Evolutionary conservation across 2,113 vertebrate genomes (phyloP), one percentile per base, ranked within the genome.

Genomic region (Nettapus auritus): DNA sequence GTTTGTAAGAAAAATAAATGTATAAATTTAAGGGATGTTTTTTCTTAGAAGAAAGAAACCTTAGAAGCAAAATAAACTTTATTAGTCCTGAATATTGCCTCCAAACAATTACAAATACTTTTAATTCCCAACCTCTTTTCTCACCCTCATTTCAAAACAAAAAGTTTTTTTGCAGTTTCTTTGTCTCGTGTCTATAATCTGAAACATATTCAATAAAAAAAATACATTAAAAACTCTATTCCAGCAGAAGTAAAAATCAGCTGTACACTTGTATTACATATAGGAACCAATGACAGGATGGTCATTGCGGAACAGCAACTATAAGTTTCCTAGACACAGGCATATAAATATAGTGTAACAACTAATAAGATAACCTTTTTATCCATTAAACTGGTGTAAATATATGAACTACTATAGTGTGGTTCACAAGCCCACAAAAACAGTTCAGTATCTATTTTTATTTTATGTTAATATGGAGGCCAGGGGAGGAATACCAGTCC

Each of bases 361-460:
- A 70, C n/a, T 81, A 84, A 56, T 70, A 92, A 79, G 76, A 75
- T 90, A 69, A 76, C 73, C 4, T 96, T 63, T 90, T 59, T 31
- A 50, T 83, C 86, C 46, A 34, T 80, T 82, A 89, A 96, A 86
- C 40, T 85, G 77, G 29, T 80, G 42, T 73, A 89, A 80, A 88
- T 93, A 81, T 78, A 52, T 94, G 64, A 90, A 84, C 85, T 95
- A 57, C 60, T 92, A 23, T 91, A 88, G 11, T 15, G 50, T 34
- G 9, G 5, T 36, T 89, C 34, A 62, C 3, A 57, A 76, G 8
- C 34, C 79, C 33, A 31, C 3, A 6, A 19, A 18, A 82, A 87
- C 69, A 62, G 20, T 81, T 92, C 33, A 73, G 20, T 31, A 62
- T 23, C 19, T n/a, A 70, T 68, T 84, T 64, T 44, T 59, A 63